A percentile compares a stretch with the other conserved stretches of the same genome.
These are phyloP conservation scores for Sciurus carolinensis DNA, from an alignment of 2,797 vertebrate genomes.

Conservation along the genomic window DNA sequence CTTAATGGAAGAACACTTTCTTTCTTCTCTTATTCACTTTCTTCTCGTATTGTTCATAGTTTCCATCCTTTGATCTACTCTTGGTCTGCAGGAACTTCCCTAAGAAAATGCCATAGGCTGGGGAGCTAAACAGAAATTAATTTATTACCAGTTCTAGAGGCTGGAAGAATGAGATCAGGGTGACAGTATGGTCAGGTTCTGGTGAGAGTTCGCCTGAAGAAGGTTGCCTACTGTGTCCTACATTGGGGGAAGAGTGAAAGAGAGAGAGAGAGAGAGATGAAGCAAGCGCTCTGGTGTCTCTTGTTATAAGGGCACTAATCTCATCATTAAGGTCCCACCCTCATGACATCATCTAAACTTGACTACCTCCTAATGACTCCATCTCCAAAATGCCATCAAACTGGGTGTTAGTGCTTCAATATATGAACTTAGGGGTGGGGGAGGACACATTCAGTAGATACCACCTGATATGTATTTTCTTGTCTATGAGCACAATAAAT, in stretches of 20 bases:
- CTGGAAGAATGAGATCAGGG: background rate
- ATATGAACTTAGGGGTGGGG: background rate
- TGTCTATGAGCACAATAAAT: background rate
- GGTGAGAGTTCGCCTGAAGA: background rate
- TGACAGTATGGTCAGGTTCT: background rate
- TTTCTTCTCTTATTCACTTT: background rate
- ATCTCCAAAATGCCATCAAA: background rate
- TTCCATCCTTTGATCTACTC: background rate
- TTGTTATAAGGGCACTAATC: background rate
- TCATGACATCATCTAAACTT: background rate
- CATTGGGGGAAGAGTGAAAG: too few species aligned
- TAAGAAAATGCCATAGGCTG: background rate
- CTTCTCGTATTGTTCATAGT: background rate
- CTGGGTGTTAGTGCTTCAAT: background rate
- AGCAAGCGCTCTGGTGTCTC: background rate
- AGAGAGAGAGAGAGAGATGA: too few species aligned
- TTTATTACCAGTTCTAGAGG: background rate
- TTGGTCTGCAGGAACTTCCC: background rate
- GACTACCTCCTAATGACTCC: background rate
- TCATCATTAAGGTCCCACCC: background rate
- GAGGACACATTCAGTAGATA: background rate
- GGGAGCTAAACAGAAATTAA: background rate
- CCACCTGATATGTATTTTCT: background rate
- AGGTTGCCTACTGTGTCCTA: background rate
- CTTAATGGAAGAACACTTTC: background rate